phyloP scores from a whole-genome alignment of 1,140 invertebrate species.

The Nebria ingens region DNA sequence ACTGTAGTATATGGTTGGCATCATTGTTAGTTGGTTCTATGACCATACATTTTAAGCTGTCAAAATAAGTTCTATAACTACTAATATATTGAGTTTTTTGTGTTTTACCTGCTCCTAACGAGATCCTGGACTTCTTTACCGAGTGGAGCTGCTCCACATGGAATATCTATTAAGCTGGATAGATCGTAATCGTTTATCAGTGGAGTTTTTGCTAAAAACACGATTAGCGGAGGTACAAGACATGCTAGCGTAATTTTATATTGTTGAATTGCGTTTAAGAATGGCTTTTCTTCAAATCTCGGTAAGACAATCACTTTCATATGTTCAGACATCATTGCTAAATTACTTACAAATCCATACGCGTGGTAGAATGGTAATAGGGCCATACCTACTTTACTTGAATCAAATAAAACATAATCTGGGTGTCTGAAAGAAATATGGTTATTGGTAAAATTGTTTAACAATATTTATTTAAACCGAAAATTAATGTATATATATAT shows the following conservation, averaged over 20 bases:
- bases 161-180: conserved; percentile 31
- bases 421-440: not conserved
- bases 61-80: too few relatives aligned
- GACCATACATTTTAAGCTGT: too few relatives aligned
- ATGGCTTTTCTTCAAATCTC: conserved; percentile 48
- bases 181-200: conserved; percentile 37
- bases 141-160: conserved; percentile 39
- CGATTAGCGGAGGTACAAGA: conserved; percentile 44
- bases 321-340: conserved; percentile 15
- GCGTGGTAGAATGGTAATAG: conserved; percentile 26
- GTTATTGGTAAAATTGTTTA: too few relatives aligned
- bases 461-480: too few relatives aligned
- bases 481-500: too few relatives aligned
- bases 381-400: conserved; percentile 12
- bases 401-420: not conserved
- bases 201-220: conserved; percentile 44
- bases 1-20: too few relatives aligned
- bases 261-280: conserved; percentile 41
- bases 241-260: conserved; percentile 42
- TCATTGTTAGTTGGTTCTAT: not conserved
- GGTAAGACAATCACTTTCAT: conserved; percentile 24
- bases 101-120: conserved; percentile 30
- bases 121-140: conserved; percentile 30
- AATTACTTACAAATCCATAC: conserved; percentile 18
- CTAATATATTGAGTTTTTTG: too few relatives aligned